phyloP scores from a whole-genome alignment of 2,113 vertebrate genomes.

The Leucopternis melanops region DNA sequence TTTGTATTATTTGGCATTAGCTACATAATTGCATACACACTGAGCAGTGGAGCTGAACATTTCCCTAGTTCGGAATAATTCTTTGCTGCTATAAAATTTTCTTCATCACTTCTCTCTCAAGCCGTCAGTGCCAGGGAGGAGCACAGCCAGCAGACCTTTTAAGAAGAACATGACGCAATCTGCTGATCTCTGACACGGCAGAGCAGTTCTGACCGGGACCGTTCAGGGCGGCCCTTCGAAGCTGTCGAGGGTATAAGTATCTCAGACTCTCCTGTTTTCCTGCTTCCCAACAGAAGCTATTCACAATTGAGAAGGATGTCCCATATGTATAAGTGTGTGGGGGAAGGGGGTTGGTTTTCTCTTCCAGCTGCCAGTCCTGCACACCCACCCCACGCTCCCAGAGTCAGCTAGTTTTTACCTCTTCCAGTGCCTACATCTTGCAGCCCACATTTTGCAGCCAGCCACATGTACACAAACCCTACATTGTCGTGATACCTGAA shows the following conservation, averaged over 20 bases:
- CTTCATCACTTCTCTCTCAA: neutral
- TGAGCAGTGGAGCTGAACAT: neutral
- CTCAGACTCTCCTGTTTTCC: neutral
- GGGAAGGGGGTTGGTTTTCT: neutral
- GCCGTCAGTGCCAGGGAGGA: fast-evolving
- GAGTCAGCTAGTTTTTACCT: neutral
- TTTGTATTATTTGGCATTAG: neutral
- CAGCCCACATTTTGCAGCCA: neutral
- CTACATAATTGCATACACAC: neutral
- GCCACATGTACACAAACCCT: neutral
- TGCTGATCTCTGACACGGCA: neutral
- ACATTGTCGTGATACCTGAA: neutral
- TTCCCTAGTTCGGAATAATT: neutral
- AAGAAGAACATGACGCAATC: neutral
- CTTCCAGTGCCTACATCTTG: neutral
- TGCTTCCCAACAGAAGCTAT: neutral
- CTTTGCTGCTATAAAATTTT: neutral
- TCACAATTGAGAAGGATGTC: neutral
- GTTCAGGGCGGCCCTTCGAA: neutral
- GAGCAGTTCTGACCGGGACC: neutral
- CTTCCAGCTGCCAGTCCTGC: neutral
- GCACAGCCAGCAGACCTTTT: neutral
- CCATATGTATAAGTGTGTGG: too few relatives aligned
- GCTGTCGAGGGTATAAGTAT: neutral
- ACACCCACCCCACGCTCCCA: fast-evolving